phyloP scores from a whole-genome alignment of 2,797 vertebrate species.

The Psittacula derbiana region DNA sequence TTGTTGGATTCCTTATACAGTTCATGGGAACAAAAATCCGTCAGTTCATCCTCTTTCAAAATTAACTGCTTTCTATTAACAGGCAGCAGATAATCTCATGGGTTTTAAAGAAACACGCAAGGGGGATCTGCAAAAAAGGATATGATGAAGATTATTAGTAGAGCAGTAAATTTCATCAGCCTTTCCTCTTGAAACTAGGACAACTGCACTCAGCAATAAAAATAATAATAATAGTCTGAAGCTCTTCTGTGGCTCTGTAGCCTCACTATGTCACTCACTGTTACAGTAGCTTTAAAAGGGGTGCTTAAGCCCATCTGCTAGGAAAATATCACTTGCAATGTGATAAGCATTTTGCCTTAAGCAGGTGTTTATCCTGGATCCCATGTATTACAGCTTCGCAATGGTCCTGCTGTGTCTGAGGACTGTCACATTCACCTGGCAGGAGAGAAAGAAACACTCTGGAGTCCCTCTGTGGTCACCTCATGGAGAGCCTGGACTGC shows the following conservation, averaged over 20 bases:
- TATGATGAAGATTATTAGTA: constrained; percentile 32
- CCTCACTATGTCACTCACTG: neutral
- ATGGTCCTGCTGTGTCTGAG: neutral
- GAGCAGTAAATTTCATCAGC: constrained; percentile 24
- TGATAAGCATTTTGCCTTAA: neutral
- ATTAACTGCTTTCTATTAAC: constrained; percentile 59
- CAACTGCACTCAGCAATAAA: constrained; percentile 3
- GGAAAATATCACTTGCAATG: neutral
- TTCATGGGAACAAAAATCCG: constrained; percentile 45
- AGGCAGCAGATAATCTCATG: constrained; percentile 14
- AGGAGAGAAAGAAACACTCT: neutral
- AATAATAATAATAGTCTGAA: neutral
- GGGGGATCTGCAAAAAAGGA: neutral
- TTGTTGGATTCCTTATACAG: constrained; percentile 37
- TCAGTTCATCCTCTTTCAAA: constrained; percentile 21
- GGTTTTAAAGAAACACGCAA: constrained; percentile 26
- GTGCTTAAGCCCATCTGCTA: neutral
- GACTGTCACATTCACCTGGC: neutral
- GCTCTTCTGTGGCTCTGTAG: neutral
- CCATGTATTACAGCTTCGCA: neutral
- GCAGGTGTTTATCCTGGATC: neutral
- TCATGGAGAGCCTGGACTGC: neutral
- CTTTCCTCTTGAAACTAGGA: neutral
- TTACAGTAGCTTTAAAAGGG: neutral
- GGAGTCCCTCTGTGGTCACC: neutral